Evolutionary conservation across 2,797 vertebrate species (phyloP), one percentile per base, ranked within the genome.

Genomic region (Typhlichthys eigenmanni): DNA sequence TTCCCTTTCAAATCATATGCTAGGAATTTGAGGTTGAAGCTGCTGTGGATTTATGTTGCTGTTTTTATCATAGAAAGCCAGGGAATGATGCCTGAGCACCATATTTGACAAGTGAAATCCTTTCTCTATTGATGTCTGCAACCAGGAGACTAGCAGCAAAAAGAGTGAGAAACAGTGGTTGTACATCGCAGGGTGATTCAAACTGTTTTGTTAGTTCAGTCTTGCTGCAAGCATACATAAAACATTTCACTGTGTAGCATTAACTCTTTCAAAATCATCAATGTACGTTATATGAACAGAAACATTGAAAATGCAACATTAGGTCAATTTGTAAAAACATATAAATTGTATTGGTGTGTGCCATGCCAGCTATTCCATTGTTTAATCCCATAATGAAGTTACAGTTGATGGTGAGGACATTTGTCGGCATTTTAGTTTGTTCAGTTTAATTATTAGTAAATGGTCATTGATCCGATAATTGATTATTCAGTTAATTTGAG

Each of bases 71-170:
- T 16, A 16, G 64, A 75, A 67, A 78, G 66, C 68, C n/a, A 69
- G 45, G 60, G 66, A 76, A 60, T 55, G 12, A 51, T 61, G 55
- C 50, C 58, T 52, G 50, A 66, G 64, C 60, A 62, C 71, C 66
- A 55, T 72, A 66, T 80, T 71, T 80, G 71, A 85, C 14, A 14
- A 60, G 47, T 75, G 74, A 76, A 75, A 69, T 69, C 49, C 64
- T 65, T 62, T 75, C 60, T 62, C 16, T 47, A 72, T 72, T 77
- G 55, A 70, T 62, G 66, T 63, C 47, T 38, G 60, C 52, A 66
- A 75, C 50, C 2, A 60, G 14, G 49, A 71, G 59, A 59, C 62
- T 45, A 60, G 61, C 58, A 68, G 66, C 62, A 69, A 71, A 71
- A 57, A 75, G 49, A 51, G 12, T 52, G 38, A 64, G 57, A 68